Percentiles rank a stretch among this genome's conserved stretches.
Evolutionary conservation across 2,888 invertebrate genomes (phyloP).

Genomic region (Blastobasis lacticolella): DNA sequence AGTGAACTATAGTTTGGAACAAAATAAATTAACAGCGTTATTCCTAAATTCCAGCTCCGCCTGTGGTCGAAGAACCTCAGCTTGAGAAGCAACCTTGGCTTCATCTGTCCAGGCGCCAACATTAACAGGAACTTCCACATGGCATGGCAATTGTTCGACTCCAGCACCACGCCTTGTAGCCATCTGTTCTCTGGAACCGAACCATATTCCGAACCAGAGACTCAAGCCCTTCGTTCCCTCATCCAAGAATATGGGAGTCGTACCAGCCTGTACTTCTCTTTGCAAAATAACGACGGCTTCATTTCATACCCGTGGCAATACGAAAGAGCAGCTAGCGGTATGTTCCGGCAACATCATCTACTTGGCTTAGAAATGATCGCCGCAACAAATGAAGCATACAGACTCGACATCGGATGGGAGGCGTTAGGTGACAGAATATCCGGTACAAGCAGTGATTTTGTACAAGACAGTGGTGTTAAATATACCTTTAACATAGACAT

Average conservation of each 20-base stretch:
- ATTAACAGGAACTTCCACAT: conserved; percentile 84
- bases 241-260: conserved; percentile 59
- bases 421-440: conserved; percentile 45
- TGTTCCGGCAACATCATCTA: conserved; percentile 44
- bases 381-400: conserved; percentile 33
- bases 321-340: conserved; percentile 56
- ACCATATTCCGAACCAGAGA: conserved; percentile 81
- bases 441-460: conserved; percentile 52
- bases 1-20: no score
- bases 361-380: conserved; percentile 40
- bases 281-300: conserved; percentile 84
- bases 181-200: conserved; percentile 76
- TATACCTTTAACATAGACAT: conserved; percentile 50
- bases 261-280: conserved; percentile 78
- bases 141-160: conserved; percentile 78
- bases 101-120: conserved; percentile 79
- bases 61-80: conserved; percentile 80
- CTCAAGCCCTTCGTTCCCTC: conserved; percentile 68
- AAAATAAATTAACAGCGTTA: neutral
- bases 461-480: conserved; percentile 28
- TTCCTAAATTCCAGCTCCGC: conserved; percentile 65
- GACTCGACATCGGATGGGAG: conserved; percentile 36
- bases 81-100: conserved; percentile 36
- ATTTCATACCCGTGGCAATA: conserved; percentile 82
- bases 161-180: conserved; percentile 74